Evolutionary conservation across 2,888 invertebrate species (phyloP).

Genomic region (Drosophila falleni): DNA sequence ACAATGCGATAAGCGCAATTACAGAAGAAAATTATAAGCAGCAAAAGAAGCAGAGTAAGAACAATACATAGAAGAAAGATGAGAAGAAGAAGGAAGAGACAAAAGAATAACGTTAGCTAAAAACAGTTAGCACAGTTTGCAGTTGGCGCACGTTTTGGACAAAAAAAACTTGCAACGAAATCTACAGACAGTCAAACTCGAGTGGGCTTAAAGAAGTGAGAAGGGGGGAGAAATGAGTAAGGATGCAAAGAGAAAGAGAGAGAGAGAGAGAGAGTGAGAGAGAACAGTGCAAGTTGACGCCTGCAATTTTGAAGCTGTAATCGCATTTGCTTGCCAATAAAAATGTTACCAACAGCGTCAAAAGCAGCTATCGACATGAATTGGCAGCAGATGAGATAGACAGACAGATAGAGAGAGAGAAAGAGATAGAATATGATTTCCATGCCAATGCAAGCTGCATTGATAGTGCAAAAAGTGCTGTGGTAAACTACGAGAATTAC

Average conservation of each 20-base stretch:
- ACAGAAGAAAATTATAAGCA: conserved; percentile 47
- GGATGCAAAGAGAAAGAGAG: too few relatives aligned
- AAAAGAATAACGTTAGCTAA: conserved; percentile 5
- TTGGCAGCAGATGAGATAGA: conserved; percentile 8
- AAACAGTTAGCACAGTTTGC: conserved; percentile 24
- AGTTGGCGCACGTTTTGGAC: conserved; percentile 39
- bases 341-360: conserved; percentile 47
- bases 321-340: conserved; percentile 70
- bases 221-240: not conserved
- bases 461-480: conserved; percentile 53
- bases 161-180: conserved; percentile 6
- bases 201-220: not conserved
- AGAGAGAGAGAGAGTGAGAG: not conserved
- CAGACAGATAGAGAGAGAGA: not conserved
- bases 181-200: conserved; percentile 6
- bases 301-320: conserved; percentile 47
- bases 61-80: not conserved
- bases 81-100: not conserved
- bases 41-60: not conserved
- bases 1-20: conserved; percentile 78
- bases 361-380: conserved; percentile 36
- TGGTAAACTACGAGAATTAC: conserved; percentile 57
- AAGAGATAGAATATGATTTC: conserved; percentile 26
- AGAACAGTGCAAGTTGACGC: conserved; percentile 2
- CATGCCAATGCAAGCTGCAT: conserved; percentile 22